Conservation (phyloP, 30 jellyfish, hydroid and myxozoan species). For the Hydractinia echinata region DNA sequence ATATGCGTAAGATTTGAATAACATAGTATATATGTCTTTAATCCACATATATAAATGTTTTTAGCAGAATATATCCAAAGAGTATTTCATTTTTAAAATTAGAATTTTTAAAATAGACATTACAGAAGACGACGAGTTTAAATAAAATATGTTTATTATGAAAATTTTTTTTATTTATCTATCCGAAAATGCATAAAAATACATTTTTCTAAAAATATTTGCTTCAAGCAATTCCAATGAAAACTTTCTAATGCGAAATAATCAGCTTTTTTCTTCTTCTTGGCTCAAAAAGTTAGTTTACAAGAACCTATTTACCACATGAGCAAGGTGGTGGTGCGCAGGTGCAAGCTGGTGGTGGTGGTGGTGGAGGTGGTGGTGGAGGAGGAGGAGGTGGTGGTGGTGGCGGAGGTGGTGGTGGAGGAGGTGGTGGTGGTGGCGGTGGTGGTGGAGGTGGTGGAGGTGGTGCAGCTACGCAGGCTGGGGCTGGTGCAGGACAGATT, state of each 20-base stretch:
- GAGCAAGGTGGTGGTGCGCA: slow-evolving; percentile 72
- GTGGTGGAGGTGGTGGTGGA: slow-evolving; percentile 31
- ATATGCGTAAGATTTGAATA: no score
- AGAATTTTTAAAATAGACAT: no score
- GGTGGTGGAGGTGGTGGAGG: slow-evolving; percentile 35
- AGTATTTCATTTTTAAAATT: no score
- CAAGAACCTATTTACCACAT: slow-evolving; percentile 8
- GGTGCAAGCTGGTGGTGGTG: slow-evolving; percentile 66
- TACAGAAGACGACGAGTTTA: no score
- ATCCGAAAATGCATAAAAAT: no score
- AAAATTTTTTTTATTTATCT: no score
- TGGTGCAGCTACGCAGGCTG: slow-evolving; percentile 64
- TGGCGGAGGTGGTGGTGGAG: slow-evolving; percentile 68
- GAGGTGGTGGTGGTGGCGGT: slow-evolving; percentile 87
- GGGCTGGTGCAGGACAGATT: slow-evolving; percentile 84
- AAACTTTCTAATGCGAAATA: not conserved
- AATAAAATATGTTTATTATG: no score
- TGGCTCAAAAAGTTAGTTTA: not conserved
- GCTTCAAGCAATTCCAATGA: no score
- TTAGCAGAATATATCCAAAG: no score
- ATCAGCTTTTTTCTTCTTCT: not conserved
- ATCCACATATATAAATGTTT: no score
- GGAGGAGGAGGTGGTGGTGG: slow-evolving; percentile 60
- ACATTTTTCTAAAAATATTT: no score
- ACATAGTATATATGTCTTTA: no score